A percentile compares a stretch with the other conserved stretches of the same genome.
Conservation (phyloP, 1,140 invertebrate species). For the Dysdera silvatica region DNA sequence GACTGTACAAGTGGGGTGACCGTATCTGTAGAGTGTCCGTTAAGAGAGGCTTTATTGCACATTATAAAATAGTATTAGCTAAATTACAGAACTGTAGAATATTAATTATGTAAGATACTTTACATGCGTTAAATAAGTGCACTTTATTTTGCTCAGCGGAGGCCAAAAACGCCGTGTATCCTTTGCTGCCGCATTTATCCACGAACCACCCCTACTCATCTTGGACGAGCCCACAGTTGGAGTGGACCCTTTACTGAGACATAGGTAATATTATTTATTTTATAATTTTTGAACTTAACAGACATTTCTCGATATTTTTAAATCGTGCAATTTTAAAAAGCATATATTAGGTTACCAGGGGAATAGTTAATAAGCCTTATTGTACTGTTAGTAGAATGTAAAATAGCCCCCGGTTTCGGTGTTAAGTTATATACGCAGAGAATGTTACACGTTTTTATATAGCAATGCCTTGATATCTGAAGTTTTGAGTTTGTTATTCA, state of each 20-base stretch:
- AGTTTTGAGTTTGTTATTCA: too few relatives aligned
- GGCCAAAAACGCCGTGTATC: conserved; percentile 86
- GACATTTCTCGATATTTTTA: conserved; percentile 87
- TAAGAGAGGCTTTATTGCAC: too few relatives aligned
- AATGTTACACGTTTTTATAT: too few relatives aligned
- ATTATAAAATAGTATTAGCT: neutral
- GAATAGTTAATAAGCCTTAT: too few relatives aligned
- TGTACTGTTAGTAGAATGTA: too few relatives aligned
- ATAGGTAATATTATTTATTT: neutral
- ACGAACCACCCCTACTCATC: conserved; percentile 89
- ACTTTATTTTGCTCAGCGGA: conserved; percentile 68
- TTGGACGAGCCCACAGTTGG: conserved; percentile 75
- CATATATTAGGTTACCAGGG: conserved; percentile 50
- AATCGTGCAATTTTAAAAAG: conserved; percentile 90
- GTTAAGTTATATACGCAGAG: too few relatives aligned
- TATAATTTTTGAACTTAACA: conserved; percentile 82
- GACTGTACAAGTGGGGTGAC: too few relatives aligned
- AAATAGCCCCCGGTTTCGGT: too few relatives aligned
- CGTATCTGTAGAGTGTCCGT: too few relatives aligned
- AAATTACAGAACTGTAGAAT: neutral
- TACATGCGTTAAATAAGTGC: conserved; percentile 87
- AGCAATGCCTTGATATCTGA: too few relatives aligned
- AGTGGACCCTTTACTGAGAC: conserved; percentile 44
- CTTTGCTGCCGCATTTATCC: conserved; percentile 83
- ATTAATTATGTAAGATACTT: conserved; percentile 40